A percentile compares a stretch with the other conserved stretches of the same genome.
Conservation (phyloP, 2,888 invertebrate species). For the Lepidochrysops patricia region DNA sequence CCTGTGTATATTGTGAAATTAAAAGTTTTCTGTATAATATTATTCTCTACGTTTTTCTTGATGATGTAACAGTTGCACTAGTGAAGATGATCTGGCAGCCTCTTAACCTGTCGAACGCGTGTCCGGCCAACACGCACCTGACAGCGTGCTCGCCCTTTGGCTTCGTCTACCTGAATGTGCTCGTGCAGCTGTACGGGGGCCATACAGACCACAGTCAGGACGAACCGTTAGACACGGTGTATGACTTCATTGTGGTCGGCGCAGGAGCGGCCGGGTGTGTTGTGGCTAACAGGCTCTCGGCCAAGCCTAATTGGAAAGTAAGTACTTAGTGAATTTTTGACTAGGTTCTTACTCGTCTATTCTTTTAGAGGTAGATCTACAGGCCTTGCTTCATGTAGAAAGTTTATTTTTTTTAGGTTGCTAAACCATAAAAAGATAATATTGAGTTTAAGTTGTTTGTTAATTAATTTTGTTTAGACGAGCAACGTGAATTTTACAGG, state of each 20-base stretch:
- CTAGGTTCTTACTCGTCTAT: too few relatives aligned
- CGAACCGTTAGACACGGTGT: conserved; percentile 24
- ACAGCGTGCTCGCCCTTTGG: conserved; percentile 42
- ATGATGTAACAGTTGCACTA: not conserved
- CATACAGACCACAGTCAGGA: not conserved
- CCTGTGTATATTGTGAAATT: too few relatives aligned
- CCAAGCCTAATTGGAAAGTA: conserved; percentile 40
- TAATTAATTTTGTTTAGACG: too few relatives aligned
- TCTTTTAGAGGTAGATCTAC: too few relatives aligned
- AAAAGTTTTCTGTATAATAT: too few relatives aligned
- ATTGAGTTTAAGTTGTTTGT: too few relatives aligned
- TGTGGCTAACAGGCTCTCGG: conserved; percentile 44
- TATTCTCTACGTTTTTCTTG: too few relatives aligned
- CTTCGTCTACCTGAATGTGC: conserved; percentile 37
- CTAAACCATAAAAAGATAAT: too few relatives aligned
- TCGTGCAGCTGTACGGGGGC: conserved; percentile 38
- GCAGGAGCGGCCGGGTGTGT: conserved; percentile 52
- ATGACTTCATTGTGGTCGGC: conserved; percentile 52
- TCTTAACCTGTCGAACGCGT: conserved; percentile 26
- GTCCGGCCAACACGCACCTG: conserved; percentile 34
- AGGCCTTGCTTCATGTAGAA: too few relatives aligned
- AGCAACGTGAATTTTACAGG: conserved; percentile 58
- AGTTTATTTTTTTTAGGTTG: too few relatives aligned
- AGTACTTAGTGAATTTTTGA: too few relatives aligned
- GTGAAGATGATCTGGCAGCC: conserved; percentile 32